A percentile compares a stretch with the other conserved stretches of the same genome.
Evolutionary conservation across 2,797 vertebrate species (phyloP).

Genomic region (Phrynocephalus vlangalii): DNA sequence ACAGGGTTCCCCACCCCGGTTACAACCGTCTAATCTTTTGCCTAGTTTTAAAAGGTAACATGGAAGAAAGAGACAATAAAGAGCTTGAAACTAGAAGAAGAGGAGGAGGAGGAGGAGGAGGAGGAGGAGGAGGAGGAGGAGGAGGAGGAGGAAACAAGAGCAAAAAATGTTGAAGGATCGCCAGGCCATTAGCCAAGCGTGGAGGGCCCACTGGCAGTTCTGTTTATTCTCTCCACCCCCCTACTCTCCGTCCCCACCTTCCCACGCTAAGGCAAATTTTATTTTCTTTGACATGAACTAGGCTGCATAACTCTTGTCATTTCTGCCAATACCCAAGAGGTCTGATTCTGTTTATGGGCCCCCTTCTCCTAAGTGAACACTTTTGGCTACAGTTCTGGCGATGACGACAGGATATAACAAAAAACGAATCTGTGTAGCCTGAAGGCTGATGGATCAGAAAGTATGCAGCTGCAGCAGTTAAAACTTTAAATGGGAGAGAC

Average conservation of each 20-base stretch:
- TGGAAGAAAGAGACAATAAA: background rate
- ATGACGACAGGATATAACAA: conserved; percentile 61
- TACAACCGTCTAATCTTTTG: background rate
- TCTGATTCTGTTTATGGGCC: conserved; percentile 60
- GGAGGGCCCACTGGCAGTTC: conserved; percentile 43
- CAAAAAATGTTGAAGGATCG: conserved; percentile 60
- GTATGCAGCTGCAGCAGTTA: conserved; percentile 47
- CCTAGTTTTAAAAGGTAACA: background rate
- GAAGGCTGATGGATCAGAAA: conserved; percentile 47
- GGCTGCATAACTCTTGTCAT: conserved; percentile 56
- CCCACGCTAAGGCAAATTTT: conserved; percentile 67
- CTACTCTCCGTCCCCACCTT: conserved; percentile 50
- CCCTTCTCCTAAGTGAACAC: conserved; percentile 52
- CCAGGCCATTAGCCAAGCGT: conserved; percentile 58
- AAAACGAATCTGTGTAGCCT: conserved; percentile 56
- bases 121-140: background rate
- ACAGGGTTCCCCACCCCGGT: too few species aligned
- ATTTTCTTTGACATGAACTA: conserved; percentile 73
- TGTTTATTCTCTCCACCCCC: conserved; percentile 62
- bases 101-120: background rate
- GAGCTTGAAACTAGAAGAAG: background rate
- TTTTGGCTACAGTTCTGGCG: conserved; percentile 57
- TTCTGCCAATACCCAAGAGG: conserved; percentile 65
- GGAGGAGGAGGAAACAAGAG: conserved; percentile 53
- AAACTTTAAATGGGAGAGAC: conserved; percentile 47